Evolutionary conservation across 2,888 invertebrate genomes (phyloP).

Genomic region (Phengaris alcon): DNA sequence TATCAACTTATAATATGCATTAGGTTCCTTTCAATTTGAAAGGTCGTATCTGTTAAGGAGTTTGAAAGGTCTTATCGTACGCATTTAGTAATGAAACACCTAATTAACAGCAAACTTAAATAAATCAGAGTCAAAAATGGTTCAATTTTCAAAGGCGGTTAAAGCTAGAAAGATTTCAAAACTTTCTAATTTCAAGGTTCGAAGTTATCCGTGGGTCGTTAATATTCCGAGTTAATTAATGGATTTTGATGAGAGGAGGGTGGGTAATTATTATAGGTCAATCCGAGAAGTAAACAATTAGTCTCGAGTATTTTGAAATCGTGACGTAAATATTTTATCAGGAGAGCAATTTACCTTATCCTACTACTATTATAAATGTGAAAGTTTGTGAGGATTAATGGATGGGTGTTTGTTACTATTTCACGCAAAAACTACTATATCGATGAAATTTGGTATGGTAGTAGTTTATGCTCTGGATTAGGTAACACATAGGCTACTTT

Average conservation of each 20-base stretch:
- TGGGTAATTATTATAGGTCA: conserved; percentile 61
- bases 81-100: neutral
- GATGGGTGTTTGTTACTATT: too few species aligned
- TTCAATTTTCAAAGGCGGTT: neutral
- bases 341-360: conserved; percentile 3
- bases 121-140: neutral
- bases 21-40: neutral
- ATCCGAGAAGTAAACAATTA: conserved; percentile 47
- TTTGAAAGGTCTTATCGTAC: neutral
- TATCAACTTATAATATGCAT: neutral
- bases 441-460: too few species aligned
- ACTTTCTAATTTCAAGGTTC: conserved; percentile 70
- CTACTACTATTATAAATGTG: neutral
- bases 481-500: too few species aligned
- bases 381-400: too few species aligned
- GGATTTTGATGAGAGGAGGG: conserved; percentile 64
- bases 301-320: conserved; percentile 27
- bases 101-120: conserved; percentile 3
- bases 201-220: conserved; percentile 70
- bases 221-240: conserved; percentile 74
- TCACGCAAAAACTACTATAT: too few species aligned
- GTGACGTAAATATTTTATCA: conserved; percentile 8
- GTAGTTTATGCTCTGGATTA: too few species aligned
- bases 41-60: neutral
- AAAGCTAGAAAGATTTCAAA: conserved; percentile 61